Evolutionary conservation across 1,140 invertebrate genomes (phyloP), one percentile per base, ranked within the genome.

Genomic region (Calosoma granatense): DNA sequence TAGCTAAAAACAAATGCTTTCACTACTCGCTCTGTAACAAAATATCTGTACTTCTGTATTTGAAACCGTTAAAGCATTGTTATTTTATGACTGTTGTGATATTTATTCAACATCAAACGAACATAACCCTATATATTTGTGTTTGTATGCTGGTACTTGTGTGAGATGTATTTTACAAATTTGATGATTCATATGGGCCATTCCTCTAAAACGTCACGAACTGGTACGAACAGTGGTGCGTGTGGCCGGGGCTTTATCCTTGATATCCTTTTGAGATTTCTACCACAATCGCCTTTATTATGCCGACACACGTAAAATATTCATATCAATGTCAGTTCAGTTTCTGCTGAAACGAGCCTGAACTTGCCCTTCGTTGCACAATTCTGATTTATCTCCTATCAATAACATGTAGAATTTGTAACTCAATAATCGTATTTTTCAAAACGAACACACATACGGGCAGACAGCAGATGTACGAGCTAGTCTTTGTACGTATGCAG

Each of bases 1-100:
- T n/a, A n/a, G n/a, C n/a, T n/a, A n/a, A 30, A 60, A 62, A 54
- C 54, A 12, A 60, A 26, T 55, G 51, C 22, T 39, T 57, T 57
- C 20, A 12, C 36, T 47, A 15, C 6, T 12, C 41, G 36, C 41
- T 12, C 20, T 19, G 20, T 22, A 11, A 56, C 12, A 6, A 56
- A 20, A 17, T 54, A 39, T 39, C n/a, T 39, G 36, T n/a, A 11
- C n/a, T 9, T 39, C 36, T n/a, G n/a, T 22, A 54, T 14, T 54
- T 6, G 53, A 14, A 26, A 54, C 6, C 53, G 6, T 12, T 26
- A 54, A 12, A 30, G 23, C 11, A 26, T 14, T 6, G 12, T 43
- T 15, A 56, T 4, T 20, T 47, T 12, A 11, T 9, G 12, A 55
- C 54, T 41, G 39, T 51, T 55, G 6, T 15, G 4, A 55, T 55